Evolutionary conservation across 2,888 invertebrate species (phyloP), one percentile per base, ranked within the genome.

Genomic region (Zygogramma bicolorata): DNA sequence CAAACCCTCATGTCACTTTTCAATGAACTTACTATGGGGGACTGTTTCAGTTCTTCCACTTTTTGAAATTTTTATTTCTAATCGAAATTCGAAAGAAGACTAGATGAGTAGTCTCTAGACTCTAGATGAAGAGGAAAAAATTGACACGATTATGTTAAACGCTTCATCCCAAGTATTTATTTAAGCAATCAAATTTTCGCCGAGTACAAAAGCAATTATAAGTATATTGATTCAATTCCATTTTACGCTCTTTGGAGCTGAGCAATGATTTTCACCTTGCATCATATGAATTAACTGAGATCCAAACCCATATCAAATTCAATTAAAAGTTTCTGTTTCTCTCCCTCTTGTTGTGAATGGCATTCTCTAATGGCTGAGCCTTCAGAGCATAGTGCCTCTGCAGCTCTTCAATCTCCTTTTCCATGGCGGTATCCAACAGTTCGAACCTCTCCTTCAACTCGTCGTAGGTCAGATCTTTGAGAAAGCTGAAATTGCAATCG

Each of bases 401-500:
- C 78, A 99, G 90, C 87, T 97, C 97, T 84, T 98, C 98, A 81
- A 99, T 97, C 89, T 99, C 99, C 66, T 95, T 92, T 88, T 99
- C 99, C 98, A 99, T 99, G 88, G 99, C 98, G 20, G 95, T 93
- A 89, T 99, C 99, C 84, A 99, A 90, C 84, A 93, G 93, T 78
- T 94, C 91, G 92, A 99, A 94, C 82, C 97, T 92, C 84, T 93
- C 92, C 88, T 97, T 95, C 82, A 99, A 90, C 88, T 99, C 98
- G 84, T 95, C 94, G 60, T 78, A 81, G 3, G 75, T 71, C 22
- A 81, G 65, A 65, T 80, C 79, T 68, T 82, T 82, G 34, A 82
- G 67, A 49, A 82, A 82, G 70, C 77, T 75, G 49, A 82, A 82
- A 70, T 82, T 79, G 8, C 77, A 81, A 49, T 81, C 79, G 5